phyloP scores from a whole-genome alignment of 2,113 vertebrate genomes.

The Calypte anna region DNA sequence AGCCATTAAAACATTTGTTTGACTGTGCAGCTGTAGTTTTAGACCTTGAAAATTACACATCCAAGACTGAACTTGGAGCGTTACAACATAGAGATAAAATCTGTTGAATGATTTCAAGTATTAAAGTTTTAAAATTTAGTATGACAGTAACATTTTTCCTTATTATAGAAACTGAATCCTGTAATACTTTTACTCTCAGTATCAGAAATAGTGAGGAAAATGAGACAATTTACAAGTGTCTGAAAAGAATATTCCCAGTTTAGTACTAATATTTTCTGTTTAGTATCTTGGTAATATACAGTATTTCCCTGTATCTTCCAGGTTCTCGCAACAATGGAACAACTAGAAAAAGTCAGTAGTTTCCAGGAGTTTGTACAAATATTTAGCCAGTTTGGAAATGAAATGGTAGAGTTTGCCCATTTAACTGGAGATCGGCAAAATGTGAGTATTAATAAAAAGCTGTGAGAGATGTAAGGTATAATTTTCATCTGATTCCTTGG shows the following conservation, averaged over 20 bases:
- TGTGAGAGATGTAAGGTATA: background rate
- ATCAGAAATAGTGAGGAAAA: background rate
- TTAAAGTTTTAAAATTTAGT: background rate
- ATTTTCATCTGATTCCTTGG: background rate
- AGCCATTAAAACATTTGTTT: background rate
- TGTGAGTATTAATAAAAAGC: conserved; percentile 77
- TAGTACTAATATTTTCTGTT: background rate
- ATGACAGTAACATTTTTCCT: background rate
- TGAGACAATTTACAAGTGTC: background rate
- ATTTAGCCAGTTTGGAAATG: conserved; percentile 99
- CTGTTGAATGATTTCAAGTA: background rate
- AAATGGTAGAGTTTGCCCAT: conserved; percentile 99
- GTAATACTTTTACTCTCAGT: background rate
- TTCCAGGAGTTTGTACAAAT: conserved; percentile 99
- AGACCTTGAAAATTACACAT: background rate
- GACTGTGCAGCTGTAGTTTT: background rate
- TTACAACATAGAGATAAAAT: background rate
- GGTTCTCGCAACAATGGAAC: conserved; percentile 96
- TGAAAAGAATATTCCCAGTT: background rate
- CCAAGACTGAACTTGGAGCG: background rate
- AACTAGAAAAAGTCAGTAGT: conserved; percentile 93
- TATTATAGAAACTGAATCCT: background rate
- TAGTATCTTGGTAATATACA: background rate
- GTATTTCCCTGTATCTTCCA: conserved; percentile 61
- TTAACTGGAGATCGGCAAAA: conserved; percentile 98